These are phyloP conservation scores for Drosophila atripex DNA, from an alignment of 2,888 invertebrate species.

Conservation along the genomic window DNA sequence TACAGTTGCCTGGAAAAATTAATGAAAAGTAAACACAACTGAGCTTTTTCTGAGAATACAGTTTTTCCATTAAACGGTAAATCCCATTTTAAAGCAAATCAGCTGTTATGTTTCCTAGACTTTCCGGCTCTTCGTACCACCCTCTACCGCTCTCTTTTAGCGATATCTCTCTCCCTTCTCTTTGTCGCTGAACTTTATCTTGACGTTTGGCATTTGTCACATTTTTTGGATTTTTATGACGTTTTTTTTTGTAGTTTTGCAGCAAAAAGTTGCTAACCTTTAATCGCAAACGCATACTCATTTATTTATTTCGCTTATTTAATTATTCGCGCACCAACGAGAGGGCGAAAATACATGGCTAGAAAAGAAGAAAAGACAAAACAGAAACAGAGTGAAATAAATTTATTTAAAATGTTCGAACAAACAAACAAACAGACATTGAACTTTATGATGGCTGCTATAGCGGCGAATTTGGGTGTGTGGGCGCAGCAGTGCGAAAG, in stretches of 20 bases:
- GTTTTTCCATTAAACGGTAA: slow-evolving; percentile 3
- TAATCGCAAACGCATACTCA: slow-evolving; percentile 32
- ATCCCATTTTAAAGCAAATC: slow-evolving; percentile 23
- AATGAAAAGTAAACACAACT: background rate
- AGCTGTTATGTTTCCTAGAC: slow-evolving; percentile 30
- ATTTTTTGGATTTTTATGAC: slow-evolving; percentile 27
- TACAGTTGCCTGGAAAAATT: background rate
- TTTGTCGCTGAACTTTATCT: slow-evolving; percentile 32
- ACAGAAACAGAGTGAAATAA: slow-evolving; percentile 42
- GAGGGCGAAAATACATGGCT: background rate
- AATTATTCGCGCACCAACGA: slow-evolving; percentile 55
- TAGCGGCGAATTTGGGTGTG: slow-evolving; percentile 46
- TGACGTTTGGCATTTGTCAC: slow-evolving; percentile 60
- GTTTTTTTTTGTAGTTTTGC: background rate
- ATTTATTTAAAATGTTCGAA: slow-evolving; percentile 52
- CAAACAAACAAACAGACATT: slow-evolving; percentile 64
- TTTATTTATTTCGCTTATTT: slow-evolving; percentile 43
- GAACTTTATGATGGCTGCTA: slow-evolving; percentile 63
- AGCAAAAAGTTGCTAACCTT: slow-evolving; percentile 51
- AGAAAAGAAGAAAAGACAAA: background rate
- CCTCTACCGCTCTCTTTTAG: background rate
- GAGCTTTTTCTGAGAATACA: background rate
- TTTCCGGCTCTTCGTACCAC: background rate
- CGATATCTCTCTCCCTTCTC: background rate
- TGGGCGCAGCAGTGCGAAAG: slow-evolving; percentile 42